phyloP scores from a whole-genome alignment of 37 sponge, comb jelly and placozoan genomes.

The Spongia lamella region DNA sequence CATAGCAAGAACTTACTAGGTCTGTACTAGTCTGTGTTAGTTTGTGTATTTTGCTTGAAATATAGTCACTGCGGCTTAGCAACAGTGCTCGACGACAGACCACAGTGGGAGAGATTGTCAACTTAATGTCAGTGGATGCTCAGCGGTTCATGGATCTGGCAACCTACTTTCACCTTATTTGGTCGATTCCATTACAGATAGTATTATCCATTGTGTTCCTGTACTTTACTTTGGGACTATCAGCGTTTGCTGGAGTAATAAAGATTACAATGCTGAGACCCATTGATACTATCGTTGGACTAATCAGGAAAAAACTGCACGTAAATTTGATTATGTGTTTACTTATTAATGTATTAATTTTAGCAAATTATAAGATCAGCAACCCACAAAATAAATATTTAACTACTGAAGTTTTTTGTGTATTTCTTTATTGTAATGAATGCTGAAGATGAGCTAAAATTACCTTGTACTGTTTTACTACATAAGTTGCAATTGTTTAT shows the following conservation, averaged over 20 bases:
- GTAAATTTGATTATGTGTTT: constrained; percentile 7
- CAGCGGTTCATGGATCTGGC: constrained; percentile 88
- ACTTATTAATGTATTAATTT: neutral
- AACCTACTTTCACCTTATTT: constrained; percentile 79
- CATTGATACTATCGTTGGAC: constrained; percentile 47
- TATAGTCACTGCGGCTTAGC: constrained; percentile 77
- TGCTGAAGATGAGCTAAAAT: too few species aligned
- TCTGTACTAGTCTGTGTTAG: too few species aligned
- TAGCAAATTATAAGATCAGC: neutral
- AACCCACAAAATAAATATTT: neutral
- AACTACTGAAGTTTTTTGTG: too few species aligned
- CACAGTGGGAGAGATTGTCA: constrained; percentile 97
- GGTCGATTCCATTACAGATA: constrained; percentile 90
- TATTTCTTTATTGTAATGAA: too few species aligned
- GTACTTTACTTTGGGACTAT: constrained; percentile 67
- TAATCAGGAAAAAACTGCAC: constrained; percentile 33
- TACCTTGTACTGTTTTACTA: too few species aligned
- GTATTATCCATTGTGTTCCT: constrained; percentile 73
- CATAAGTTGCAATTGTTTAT: too few species aligned
- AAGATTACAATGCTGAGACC: constrained; percentile 85
- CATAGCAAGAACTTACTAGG: too few species aligned
- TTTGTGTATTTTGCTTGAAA: too few species aligned
- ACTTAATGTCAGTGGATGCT: constrained; percentile 96
- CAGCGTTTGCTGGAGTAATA: constrained; percentile 79
- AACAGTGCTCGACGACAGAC: constrained; percentile 64